phyloP scores from a whole-genome alignment of 2,797 vertebrate species.

The Sebastes itinus region DNA sequence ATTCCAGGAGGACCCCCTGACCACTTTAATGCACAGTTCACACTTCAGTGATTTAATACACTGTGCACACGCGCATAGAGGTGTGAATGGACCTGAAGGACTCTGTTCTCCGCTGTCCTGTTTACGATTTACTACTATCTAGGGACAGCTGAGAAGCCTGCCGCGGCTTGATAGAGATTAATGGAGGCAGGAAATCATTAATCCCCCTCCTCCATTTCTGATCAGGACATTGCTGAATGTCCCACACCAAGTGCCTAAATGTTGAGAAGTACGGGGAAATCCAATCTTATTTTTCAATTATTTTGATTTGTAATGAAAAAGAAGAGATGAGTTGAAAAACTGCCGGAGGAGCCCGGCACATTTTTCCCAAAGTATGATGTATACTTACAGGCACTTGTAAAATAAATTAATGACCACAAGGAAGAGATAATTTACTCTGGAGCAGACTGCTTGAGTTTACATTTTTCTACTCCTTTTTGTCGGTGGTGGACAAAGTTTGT shows the following conservation, averaged over 20 bases:
- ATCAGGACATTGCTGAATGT: conserved; percentile 32
- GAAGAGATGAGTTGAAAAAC: conserved; percentile 5
- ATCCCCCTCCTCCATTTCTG: conserved; percentile 36
- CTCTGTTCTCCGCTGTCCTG: conserved; percentile 18
- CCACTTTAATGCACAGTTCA: conserved; percentile 28
- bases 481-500: not conserved
- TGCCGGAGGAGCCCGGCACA: conserved; percentile 7
- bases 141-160: conserved; percentile 22
- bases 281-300: conserved; percentile 34
- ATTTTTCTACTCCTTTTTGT: not conserved
- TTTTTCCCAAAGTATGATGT: conserved; percentile 1
- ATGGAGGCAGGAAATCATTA: conserved; percentile 58
- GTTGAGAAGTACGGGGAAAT: not conserved
- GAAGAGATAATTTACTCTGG: not conserved
- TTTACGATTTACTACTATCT: conserved; percentile 55
- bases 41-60: conserved; percentile 52
- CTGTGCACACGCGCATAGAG: not conserved
- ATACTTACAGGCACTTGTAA: not conserved
- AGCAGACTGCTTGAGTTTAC: not conserved
- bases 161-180: conserved; percentile 59
- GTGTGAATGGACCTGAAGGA: conserved; percentile 51
- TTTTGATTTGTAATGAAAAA: conserved; percentile 25
- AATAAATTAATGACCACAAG: conserved; percentile 25
- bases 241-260: conserved; percentile 1
- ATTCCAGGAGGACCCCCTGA: not conserved